Evolutionary conservation across 1,140 invertebrate species (phyloP).

Genomic region (Drosophila pectinifera): DNA sequence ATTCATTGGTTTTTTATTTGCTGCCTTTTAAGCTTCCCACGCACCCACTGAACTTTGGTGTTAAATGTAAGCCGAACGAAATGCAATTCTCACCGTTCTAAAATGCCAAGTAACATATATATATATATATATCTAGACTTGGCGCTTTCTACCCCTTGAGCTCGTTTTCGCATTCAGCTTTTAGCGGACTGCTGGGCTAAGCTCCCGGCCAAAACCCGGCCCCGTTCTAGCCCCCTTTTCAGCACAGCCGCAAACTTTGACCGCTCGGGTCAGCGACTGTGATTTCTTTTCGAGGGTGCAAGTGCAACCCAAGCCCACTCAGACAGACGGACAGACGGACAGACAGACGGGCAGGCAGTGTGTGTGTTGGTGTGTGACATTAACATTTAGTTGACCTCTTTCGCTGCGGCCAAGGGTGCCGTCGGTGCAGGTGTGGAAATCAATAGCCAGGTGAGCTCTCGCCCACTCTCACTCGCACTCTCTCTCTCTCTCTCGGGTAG

Average conservation of each 20-base stretch:
- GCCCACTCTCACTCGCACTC: background rate
- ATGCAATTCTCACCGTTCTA: conserved; percentile 71
- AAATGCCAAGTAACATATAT: conserved; percentile 45
- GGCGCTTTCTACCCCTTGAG: conserved; percentile 30
- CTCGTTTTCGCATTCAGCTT: conserved; percentile 38
- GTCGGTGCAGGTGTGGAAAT: conserved; percentile 77
- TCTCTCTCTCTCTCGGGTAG: background rate
- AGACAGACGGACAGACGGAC: conserved; percentile 43
- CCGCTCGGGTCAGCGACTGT: conserved; percentile 67
- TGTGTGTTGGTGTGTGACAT: conserved; percentile 63
- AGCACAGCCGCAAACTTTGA: conserved; percentile 56
- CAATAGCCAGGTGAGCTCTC: conserved; percentile 56
- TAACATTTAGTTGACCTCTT: conserved; percentile 82
- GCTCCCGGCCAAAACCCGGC: conserved; percentile 9
- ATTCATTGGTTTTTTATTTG: conserved; percentile 35
- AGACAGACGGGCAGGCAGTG: conserved; percentile 32
- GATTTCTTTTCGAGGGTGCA: conserved; percentile 63
- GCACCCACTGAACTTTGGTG: conserved; percentile 76
- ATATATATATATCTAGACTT: background rate
- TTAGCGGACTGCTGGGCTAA: conserved; percentile 43
- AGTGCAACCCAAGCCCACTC: conserved; percentile 28
- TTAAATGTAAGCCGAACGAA: conserved; percentile 37
- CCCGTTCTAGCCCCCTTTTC: conserved; percentile 36
- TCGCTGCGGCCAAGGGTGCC: conserved; percentile 72
- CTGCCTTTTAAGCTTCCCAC: conserved; percentile 66